Evolutionary conservation across 2,888 invertebrate genomes (phyloP).

Genomic region (Drepanosiphum platanoidis): DNA sequence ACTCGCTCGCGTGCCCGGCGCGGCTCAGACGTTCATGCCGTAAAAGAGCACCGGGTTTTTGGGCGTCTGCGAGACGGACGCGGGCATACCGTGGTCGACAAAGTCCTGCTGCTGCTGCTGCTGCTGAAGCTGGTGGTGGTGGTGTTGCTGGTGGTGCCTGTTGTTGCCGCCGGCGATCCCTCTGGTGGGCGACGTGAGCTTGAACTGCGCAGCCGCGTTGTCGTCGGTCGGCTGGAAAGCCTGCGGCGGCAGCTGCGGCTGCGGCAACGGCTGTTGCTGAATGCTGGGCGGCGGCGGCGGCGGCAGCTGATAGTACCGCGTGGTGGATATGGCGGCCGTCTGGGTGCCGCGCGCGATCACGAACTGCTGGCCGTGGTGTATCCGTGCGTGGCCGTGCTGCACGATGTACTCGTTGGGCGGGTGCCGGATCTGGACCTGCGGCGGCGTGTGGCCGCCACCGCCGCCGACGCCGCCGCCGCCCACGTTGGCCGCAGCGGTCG

Average conservation of each 20-base stretch:
- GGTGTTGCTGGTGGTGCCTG: slow-evolving; percentile 18
- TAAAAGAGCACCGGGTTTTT: slow-evolving; percentile 55
- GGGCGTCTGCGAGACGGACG: slow-evolving; percentile 42
- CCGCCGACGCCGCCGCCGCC: slow-evolving; percentile 63
- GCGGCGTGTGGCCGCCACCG: slow-evolving; percentile 48
- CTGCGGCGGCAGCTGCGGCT: slow-evolving; percentile 27
- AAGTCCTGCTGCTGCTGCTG: slow-evolving; percentile 48
- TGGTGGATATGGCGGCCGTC: slow-evolving; percentile 65
- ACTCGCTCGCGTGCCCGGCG: too few relatives aligned
- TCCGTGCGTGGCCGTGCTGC: slow-evolving; percentile 59
- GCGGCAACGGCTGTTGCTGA: slow-evolving; percentile 28
- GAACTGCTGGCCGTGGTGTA: slow-evolving; percentile 64
- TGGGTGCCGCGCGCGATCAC: slow-evolving; percentile 66
- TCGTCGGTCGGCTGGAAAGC: slow-evolving; percentile 9
- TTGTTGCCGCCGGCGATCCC: not conserved
- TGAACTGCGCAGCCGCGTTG: not conserved
- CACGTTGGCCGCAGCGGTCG: slow-evolving; percentile 67
- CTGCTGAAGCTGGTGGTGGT: slow-evolving; percentile 17
- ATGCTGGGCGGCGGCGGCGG: slow-evolving; percentile 39
- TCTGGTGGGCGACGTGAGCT: slow-evolving; percentile 42
- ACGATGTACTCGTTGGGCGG: slow-evolving; percentile 62
- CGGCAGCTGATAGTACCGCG: slow-evolving; percentile 64
- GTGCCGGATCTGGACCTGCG: slow-evolving; percentile 61
- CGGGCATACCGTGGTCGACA: slow-evolving; percentile 11
- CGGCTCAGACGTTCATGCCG: slow-evolving; percentile 49